Conservation (phyloP, 1,140 invertebrate genomes). For the Muscidifurax raptorellus region DNA sequence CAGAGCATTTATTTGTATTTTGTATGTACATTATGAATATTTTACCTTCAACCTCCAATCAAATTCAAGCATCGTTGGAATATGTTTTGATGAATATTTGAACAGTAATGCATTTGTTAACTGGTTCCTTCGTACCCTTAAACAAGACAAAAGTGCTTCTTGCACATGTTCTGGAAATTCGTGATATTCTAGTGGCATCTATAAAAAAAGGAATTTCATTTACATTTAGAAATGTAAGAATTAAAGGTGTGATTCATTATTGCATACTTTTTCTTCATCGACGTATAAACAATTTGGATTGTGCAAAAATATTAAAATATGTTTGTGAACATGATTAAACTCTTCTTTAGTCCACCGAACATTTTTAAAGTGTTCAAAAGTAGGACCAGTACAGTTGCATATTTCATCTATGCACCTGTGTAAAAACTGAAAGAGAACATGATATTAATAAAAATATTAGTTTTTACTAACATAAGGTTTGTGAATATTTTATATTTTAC, state of each 20-base stretch:
- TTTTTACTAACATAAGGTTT: not conserved
- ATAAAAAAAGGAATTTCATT: constrained; percentile 18
- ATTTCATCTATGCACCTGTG: constrained; percentile 69
- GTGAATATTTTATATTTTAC: constrained; percentile 53
- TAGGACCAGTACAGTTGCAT: constrained; percentile 62
- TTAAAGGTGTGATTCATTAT: not conserved
- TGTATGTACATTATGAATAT: not conserved
- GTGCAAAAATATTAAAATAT: constrained; percentile 59
- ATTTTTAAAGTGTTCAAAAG: constrained; percentile 62
- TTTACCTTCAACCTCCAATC: constrained; percentile 71
- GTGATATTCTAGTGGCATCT: constrained; percentile 68
- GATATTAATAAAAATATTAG: not conserved
- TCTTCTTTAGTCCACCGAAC: constrained; percentile 66
- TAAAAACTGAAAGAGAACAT: constrained; percentile 60
- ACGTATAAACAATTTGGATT: constrained; percentile 64
- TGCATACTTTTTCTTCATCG: constrained; percentile 63
- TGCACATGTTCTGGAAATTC: constrained; percentile 64
- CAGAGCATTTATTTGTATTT: not conserved
- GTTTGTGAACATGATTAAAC: constrained; percentile 60
- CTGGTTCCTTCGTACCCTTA: constrained; percentile 63
- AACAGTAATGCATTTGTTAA: constrained; percentile 60
- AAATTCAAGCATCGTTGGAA: constrained; percentile 65
- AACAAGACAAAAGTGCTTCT: constrained; percentile 60
- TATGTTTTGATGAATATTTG: constrained; percentile 59
- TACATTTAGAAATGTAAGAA: constrained; percentile 13